These are phyloP conservation scores for Acridotheres tristis DNA, from an alignment of 2,797 vertebrate genomes.

Conservation along the genomic window DNA sequence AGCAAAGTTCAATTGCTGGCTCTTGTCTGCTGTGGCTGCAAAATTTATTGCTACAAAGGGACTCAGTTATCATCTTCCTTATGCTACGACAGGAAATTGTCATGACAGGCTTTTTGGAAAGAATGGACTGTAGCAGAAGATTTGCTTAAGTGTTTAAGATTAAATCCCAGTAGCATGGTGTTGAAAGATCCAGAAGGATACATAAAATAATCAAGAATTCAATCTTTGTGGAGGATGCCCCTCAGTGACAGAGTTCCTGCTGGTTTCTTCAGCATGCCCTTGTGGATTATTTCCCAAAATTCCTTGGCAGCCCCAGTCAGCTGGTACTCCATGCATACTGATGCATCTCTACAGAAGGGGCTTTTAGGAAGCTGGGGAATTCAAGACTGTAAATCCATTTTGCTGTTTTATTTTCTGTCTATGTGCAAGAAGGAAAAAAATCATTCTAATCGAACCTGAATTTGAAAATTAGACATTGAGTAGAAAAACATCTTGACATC, in stretches of 20 bases:
- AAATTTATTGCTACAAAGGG: background rate
- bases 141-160: background rate
- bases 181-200: background rate
- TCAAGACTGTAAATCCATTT: background rate
- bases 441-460: background rate
- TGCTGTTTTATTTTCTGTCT: background rate
- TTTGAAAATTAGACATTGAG: background rate
- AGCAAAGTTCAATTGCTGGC: background rate
- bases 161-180: fast-evolving
- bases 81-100: background rate
- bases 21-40: background rate
- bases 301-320: background rate
- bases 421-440: background rate
- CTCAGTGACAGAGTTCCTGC: background rate
- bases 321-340: background rate
- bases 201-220: background rate
- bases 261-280: background rate
- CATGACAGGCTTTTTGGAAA: background rate
- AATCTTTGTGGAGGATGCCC: background rate
- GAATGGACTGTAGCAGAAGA: background rate
- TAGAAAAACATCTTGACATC: background rate
- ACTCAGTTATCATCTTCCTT: background rate
- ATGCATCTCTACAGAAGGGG: background rate
- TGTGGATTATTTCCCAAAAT: background rate
- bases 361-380: background rate